Evolutionary conservation across 1,140 invertebrate species (phyloP).

Genomic region (Leucophenga varia): DNA sequence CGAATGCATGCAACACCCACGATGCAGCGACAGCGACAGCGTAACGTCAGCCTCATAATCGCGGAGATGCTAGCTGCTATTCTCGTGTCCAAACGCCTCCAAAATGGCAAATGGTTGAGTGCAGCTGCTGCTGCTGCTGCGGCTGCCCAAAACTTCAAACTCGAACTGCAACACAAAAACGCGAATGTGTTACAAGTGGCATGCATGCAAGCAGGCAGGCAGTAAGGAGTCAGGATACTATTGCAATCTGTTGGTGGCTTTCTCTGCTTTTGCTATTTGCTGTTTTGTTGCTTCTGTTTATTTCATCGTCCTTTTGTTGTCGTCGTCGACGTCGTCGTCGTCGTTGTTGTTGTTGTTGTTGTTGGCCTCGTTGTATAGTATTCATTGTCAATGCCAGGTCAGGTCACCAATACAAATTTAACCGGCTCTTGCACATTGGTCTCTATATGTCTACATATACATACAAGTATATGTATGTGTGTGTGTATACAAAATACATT

Average conservation of each 20-base stretch:
- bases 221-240: too few relatives aligned
- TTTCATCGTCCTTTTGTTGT: too few relatives aligned
- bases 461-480: slow-evolving; percentile 11
- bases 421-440: slow-evolving; percentile 2
- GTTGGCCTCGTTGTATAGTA: slow-evolving; percentile 3
- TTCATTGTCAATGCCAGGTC: slow-evolving; percentile 15
- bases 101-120: slow-evolving; percentile 32
- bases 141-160: slow-evolving; percentile 10
- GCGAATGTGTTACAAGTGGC: slow-evolving; percentile 48
- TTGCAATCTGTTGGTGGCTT: too few relatives aligned
- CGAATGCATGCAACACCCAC: too few relatives aligned
- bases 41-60: too few relatives aligned
- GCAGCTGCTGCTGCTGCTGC: slow-evolving; percentile 27
- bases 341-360: neutral
- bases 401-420: too few relatives aligned
- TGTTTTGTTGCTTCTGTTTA: too few relatives aligned
- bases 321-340: slow-evolving; percentile 1
- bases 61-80: slow-evolving; percentile 15
- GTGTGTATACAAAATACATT: slow-evolving; percentile 6
- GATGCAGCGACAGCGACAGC: too few relatives aligned
- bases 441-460: slow-evolving; percentile 19
- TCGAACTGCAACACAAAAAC: slow-evolving; percentile 2
- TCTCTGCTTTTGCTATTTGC: too few relatives aligned
- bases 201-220: slow-evolving; percentile 6
- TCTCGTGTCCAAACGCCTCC: slow-evolving; percentile 13